phyloP scores from a whole-genome alignment of 2,888 invertebrate species.

The Cerastis leucographa region DNA sequence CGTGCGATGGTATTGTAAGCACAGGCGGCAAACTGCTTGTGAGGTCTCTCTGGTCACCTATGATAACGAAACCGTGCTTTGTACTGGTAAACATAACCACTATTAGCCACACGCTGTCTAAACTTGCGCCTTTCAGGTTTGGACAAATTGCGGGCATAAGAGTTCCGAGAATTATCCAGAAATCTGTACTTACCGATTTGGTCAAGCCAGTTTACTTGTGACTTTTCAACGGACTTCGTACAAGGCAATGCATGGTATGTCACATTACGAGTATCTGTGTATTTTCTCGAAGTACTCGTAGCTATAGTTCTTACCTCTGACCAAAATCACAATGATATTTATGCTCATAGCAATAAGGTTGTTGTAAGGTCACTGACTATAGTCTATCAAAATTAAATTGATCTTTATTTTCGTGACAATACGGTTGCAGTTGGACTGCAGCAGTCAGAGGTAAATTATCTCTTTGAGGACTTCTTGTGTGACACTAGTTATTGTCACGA shows the following conservation, averaged over 20 bases:
- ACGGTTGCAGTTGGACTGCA: no score
- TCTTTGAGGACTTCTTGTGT: no score
- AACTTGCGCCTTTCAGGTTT: background rate
- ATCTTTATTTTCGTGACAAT: no score
- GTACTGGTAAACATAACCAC: conserved; percentile 43
- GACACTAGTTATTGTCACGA: no score
- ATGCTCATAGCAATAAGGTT: no score
- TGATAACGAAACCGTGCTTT: background rate
- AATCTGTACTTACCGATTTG: background rate
- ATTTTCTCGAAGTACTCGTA: background rate
- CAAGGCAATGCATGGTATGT: background rate
- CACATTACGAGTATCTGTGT: background rate
- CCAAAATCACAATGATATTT: no score
- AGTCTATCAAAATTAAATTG: no score
- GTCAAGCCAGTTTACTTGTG: background rate
- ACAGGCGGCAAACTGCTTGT: conserved; percentile 19
- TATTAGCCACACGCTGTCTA: background rate
- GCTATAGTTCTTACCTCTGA: background rate
- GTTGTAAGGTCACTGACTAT: no score
- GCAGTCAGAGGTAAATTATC: no score
- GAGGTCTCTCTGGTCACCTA: conserved; percentile 29
- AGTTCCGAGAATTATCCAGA: background rate
- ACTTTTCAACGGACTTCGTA: background rate
- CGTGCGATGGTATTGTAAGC: conserved; percentile 54
- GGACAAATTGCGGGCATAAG: background rate